Conservation (phyloP, 2,113 vertebrate species). For the Dicaeum eximium region DNA sequence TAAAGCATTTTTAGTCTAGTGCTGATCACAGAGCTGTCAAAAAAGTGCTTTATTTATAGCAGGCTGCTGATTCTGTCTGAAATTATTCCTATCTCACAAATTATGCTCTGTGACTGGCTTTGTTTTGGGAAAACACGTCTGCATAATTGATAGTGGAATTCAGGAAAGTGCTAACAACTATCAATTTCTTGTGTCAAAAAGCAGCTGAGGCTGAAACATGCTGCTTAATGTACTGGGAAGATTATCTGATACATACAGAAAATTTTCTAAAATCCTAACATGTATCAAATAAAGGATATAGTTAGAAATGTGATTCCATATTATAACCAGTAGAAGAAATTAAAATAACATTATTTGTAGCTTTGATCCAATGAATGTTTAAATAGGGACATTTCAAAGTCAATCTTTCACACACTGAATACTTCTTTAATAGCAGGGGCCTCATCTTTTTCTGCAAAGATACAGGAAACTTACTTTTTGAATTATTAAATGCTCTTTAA, state of each 20-base stretch:
- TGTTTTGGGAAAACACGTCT: conserved; percentile 19
- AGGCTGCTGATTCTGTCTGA: conserved; percentile 16
- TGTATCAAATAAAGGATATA: not conserved
- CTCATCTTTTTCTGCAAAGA: not conserved
- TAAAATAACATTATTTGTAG: not conserved
- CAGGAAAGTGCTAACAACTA: conserved; percentile 36
- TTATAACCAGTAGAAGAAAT: not conserved
- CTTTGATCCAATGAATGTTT: not conserved
- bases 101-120: not conserved
- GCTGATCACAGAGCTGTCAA: not conserved
- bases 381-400: not conserved
- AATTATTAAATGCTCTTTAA: conserved; percentile 65
- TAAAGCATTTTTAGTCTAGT: not conserved
- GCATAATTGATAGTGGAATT: conserved; percentile 35
- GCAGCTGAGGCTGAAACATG: not conserved
- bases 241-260: not conserved
- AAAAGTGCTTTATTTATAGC: conserved; percentile 44
- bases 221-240: not conserved
- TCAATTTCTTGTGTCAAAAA: conserved; percentile 33
- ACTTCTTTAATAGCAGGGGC: not conserved
- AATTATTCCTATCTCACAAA: conserved; percentile 11
- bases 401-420: not conserved
- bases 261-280: not conserved
- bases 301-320: not conserved
- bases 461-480: conserved; percentile 13